A percentile compares a stretch with the other conserved stretches of the same genome.
phyloP scores from a whole-genome alignment of 2,113 vertebrate species.

The Gobio gobio region DNA sequence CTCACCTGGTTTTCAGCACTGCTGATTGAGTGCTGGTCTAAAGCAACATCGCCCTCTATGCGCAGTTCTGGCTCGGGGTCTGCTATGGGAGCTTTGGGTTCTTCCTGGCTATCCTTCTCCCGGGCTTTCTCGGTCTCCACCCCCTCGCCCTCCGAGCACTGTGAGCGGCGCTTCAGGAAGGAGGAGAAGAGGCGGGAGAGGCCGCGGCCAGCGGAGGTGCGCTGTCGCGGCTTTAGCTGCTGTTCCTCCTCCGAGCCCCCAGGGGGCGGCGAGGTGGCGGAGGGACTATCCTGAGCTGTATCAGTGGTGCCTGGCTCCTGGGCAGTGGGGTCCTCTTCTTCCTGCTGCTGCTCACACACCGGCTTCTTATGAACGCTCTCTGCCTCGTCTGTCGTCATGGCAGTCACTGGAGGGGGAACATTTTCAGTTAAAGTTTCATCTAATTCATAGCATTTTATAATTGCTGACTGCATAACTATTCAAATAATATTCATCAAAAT shows the following conservation, averaged over 20 bases:
- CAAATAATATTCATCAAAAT: too few species aligned
- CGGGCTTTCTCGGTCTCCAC: conserved; percentile 65
- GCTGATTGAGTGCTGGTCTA: conserved; percentile 93
- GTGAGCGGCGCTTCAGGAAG: conserved; percentile 90
- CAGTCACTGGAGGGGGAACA: conserved; percentile 71
- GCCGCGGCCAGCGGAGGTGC: conserved; percentile 80
- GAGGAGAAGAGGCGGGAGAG: conserved; percentile 93
- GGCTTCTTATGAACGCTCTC: conserved; percentile 79
- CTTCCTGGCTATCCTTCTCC: conserved; percentile 68
- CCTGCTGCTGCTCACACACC: conserved; percentile 69
- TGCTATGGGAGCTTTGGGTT: conserved; percentile 93
- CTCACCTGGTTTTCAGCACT: conserved; percentile 91
- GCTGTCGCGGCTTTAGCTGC: conserved; percentile 76
- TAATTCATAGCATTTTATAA: not conserved
- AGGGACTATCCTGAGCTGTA: conserved; percentile 34
- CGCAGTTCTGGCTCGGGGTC: conserved; percentile 94
- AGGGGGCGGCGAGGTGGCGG: conserved; percentile 4
- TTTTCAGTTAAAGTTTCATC: not conserved
- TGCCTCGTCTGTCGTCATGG: conserved; percentile 94
- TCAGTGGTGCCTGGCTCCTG: conserved; percentile 62
- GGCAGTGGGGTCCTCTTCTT: conserved; percentile 61
- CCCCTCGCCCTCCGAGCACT: conserved; percentile 82
- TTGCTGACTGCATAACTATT: not conserved
- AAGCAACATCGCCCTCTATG: conserved; percentile 82
- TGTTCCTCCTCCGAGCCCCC: conserved; percentile 75